Percentiles rank a stretch among this genome's conserved stretches.
Conservation (phyloP, 2,888 invertebrate genomes). For the Lepetodrilus schrolli region DNA sequence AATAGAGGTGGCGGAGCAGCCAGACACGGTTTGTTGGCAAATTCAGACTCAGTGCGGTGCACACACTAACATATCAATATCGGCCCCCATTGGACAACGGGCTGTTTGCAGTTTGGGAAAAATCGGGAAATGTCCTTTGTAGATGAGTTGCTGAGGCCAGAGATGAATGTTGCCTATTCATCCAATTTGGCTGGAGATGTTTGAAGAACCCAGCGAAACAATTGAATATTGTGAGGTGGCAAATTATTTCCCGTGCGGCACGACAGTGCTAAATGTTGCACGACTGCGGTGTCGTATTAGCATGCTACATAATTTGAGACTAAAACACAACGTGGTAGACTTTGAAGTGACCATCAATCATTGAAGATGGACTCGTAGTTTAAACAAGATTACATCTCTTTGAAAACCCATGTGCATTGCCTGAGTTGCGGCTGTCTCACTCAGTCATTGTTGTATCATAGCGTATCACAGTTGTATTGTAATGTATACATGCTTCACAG, state of each 20-base stretch:
- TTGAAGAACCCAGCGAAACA: background rate
- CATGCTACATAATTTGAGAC: too few relatives aligned
- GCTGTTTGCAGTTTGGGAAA: slow-evolving; percentile 2
- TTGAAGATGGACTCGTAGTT: too few relatives aligned
- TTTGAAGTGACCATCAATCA: too few relatives aligned
- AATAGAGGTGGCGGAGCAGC: slow-evolving; percentile 6
- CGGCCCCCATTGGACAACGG: background rate
- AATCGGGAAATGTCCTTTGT: slow-evolving; percentile 17
- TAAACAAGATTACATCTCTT: too few relatives aligned
- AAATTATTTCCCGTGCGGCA: background rate
- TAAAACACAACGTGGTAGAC: too few relatives aligned
- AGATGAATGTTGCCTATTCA: slow-evolving; percentile 10
- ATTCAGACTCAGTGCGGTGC: background rate
- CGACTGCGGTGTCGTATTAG: background rate
- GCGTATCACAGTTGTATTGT: too few relatives aligned
- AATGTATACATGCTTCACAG: too few relatives aligned
- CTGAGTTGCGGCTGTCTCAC: too few relatives aligned
- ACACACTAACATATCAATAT: background rate
- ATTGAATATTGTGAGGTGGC: slow-evolving; percentile 18
- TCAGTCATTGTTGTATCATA: too few relatives aligned
- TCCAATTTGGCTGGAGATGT: slow-evolving; percentile 22
- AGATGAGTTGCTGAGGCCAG: slow-evolving; percentile 1
- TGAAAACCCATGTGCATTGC: too few relatives aligned
- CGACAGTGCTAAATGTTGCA: background rate
- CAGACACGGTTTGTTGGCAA: background rate